These are phyloP conservation scores for Teleogryllus oceanicus DNA, from an alignment of 2,888 invertebrate species.

Conservation along the genomic window DNA sequence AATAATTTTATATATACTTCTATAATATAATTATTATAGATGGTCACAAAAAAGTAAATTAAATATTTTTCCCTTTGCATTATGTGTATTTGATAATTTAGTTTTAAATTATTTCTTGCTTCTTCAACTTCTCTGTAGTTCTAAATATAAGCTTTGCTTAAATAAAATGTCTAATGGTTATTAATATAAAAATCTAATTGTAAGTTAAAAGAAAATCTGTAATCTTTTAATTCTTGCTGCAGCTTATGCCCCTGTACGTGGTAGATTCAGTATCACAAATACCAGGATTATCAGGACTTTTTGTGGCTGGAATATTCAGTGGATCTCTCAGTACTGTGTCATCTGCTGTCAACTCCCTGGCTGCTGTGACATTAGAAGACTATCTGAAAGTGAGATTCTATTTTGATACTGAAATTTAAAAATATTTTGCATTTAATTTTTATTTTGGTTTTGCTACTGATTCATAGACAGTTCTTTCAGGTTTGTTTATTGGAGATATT, in stretches of 20 bases:
- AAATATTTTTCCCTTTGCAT: too few relatives aligned
- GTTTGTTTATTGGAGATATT: not conserved
- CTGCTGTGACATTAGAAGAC: slow-evolving; percentile 87
- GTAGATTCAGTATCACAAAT: slow-evolving; percentile 56
- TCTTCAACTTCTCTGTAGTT: too few relatives aligned
- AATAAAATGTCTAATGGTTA: too few relatives aligned
- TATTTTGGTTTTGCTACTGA: not conserved
- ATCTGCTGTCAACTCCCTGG: slow-evolving; percentile 83
- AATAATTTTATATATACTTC: too few relatives aligned
- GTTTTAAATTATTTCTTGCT: too few relatives aligned
- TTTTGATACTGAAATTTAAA: not conserved
- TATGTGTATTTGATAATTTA: too few relatives aligned
- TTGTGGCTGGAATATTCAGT: slow-evolving; percentile 70
- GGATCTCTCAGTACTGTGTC: slow-evolving; percentile 89
- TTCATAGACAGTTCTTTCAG: not conserved
- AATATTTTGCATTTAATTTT: not conserved
- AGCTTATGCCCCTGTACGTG: slow-evolving; percentile 73
- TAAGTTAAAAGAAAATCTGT: not conserved
- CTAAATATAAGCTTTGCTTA: too few relatives aligned
- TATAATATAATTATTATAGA: too few relatives aligned
- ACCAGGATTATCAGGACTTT: slow-evolving; percentile 47
- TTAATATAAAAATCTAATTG: too few relatives aligned
- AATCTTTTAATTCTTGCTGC: slow-evolving; percentile 22
- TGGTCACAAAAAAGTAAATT: too few relatives aligned
- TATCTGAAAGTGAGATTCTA: slow-evolving; percentile 58